phyloP scores from a whole-genome alignment of 1,140 invertebrate species.

The Brachionus plicatilis region DNA sequence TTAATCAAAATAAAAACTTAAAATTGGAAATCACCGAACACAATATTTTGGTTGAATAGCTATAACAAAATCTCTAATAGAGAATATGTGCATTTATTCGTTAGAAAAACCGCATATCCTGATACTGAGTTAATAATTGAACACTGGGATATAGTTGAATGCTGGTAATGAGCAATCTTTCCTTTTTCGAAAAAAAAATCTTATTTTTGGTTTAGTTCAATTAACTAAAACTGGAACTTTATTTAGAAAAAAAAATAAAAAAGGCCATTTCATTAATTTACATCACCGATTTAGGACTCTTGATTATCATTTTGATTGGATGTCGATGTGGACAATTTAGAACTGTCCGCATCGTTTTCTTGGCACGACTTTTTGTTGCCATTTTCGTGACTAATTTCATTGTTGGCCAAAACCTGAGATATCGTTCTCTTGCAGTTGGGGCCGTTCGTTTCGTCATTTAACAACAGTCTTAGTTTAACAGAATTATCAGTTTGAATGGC shows the following conservation, averaged over 20 bases:
- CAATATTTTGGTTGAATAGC: conserved; percentile 3
- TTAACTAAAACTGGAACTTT: conserved; percentile 18
- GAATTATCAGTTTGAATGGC: background rate
- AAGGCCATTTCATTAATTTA: conserved; percentile 6
- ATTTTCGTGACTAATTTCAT: conserved; percentile 7
- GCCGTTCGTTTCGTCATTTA: conserved; percentile 14
- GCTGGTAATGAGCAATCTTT: conserved; percentile 3
- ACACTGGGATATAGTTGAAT: background rate
- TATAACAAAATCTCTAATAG: background rate
- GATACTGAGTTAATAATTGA: background rate
- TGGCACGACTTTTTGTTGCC: background rate
- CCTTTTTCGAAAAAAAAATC: background rate
- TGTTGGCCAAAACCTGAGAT: background rate
- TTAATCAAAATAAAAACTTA: background rate
- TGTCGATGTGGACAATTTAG: conserved; percentile 10
- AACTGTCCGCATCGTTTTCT: background rate
- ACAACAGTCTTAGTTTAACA: conserved; percentile 1
- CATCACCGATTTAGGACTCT: conserved; percentile 1
- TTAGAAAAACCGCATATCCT: background rate
- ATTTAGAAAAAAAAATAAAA: background rate
- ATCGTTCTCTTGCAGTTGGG: background rate
- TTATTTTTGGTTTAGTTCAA: background rate
- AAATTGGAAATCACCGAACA: conserved; percentile 13
- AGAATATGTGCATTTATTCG: background rate
- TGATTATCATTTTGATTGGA: background rate